Base-by-base conservation (phyloP, 1,140 invertebrate genomes). In the Nylanderia fulva region DNA sequence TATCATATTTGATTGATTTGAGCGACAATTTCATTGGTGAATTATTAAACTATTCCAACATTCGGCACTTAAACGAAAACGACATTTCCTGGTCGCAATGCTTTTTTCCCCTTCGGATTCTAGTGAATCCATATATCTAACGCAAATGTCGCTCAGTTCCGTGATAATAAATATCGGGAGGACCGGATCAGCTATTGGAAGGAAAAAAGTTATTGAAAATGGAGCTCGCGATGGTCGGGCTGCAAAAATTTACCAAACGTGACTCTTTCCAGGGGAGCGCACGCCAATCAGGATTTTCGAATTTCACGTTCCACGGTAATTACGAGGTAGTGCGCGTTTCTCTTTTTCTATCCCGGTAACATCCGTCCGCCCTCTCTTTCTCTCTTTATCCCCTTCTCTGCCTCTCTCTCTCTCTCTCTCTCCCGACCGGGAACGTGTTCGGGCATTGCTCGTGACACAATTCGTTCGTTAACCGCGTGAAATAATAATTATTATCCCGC, bases 401-500 rank as follows among this genome's bases (percentile, higher is more conserved):
- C 27, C 52, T 11, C 27, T 36, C 21, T 39, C 21, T 45, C 18
- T 9, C 21, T 56, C 56, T 18, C 5, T 27, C 54, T 9, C 39
- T 21, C 3, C 13, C 48, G 58, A 36, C 24, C 24, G 33, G 33
- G 24, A 66, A 68, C 74, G 71, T 61, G 80, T 82, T 74, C 52
- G 69, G 54, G 18, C 87, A 79, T 71, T 91, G 88, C 74, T 85
- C 85, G 54, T 92, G 91, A 90, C 91, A 91, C 90, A 91, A 91
- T 92, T 91, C 90, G 88, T 92, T 92, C 91, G 90, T 92, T 92
- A 92, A 92, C 88, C 89, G 83, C 90, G 91, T 88, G 89, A 92
- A 92, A 90, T 92, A 91, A 91, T 91, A 90, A 91, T 91, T 90
- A 87, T 90, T 90, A 85, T 88, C 86, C 66, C 72, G 64, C 45